Conservation (phyloP, 2,888 invertebrate genomes). For the Sphaerophoria rueppellii region DNA sequence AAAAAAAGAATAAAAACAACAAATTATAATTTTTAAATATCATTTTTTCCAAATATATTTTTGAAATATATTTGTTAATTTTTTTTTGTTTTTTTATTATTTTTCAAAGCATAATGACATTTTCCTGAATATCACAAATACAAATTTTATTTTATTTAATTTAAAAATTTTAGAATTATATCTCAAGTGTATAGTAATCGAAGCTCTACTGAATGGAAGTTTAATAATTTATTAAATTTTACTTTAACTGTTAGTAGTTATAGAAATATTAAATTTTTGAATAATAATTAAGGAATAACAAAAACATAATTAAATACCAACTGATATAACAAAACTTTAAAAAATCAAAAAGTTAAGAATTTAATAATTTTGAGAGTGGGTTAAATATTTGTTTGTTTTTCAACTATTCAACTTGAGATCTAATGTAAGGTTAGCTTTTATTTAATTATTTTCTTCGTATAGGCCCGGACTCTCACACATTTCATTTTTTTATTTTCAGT, state of each 20-base stretch:
- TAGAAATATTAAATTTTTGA: not conserved
- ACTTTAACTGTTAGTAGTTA: constrained; percentile 30
- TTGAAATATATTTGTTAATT: constrained; percentile 42
- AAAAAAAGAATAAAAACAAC: not conserved
- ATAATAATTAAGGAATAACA: constrained; percentile 34
- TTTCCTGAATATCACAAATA: constrained; percentile 67
- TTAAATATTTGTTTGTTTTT: constrained; percentile 15
- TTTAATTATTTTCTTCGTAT: not conserved
- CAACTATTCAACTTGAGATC: constrained; percentile 69
- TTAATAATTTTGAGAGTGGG: constrained; percentile 45
- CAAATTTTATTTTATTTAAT: constrained; percentile 43
- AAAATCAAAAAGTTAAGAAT: constrained; percentile 20
- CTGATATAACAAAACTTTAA: constrained; percentile 44
- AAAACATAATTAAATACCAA: constrained; percentile 44
- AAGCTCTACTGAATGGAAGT: constrained; percentile 27
- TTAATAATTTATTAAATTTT: constrained; percentile 9
- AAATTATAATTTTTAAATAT: constrained; percentile 9
- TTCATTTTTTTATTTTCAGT: constrained; percentile 73
- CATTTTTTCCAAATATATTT: constrained; percentile 34
- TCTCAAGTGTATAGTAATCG: constrained; percentile 48
- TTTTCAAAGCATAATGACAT: constrained; percentile 62
- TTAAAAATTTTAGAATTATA: constrained; percentile 27
- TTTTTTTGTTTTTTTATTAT: constrained; percentile 47
- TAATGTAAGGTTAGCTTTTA: constrained; percentile 57
- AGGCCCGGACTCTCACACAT: constrained; percentile 53